Percentiles rank a stretch among this genome's conserved stretches.
phyloP scores from a whole-genome alignment of 2,888 invertebrate genomes.

The Ectobius pallidus region DNA sequence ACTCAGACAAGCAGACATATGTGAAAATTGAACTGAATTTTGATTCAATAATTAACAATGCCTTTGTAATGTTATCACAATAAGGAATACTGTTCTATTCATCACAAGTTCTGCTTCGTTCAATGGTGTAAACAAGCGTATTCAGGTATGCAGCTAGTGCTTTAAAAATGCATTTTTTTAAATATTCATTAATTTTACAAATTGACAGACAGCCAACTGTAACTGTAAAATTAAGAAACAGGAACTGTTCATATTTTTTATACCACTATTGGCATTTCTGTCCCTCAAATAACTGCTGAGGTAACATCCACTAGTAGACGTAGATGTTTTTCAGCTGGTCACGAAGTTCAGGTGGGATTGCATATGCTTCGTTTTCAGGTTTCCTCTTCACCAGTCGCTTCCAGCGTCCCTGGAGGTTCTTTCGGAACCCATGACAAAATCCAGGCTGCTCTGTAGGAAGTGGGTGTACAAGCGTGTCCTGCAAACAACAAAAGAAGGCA shows the following conservation, averaged over 20 bases:
- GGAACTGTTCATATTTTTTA: constrained; percentile 11
- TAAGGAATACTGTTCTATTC: too few relatives aligned
- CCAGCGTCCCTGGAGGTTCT: constrained; percentile 86
- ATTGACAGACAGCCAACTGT: too few relatives aligned
- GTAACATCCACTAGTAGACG: constrained; percentile 69
- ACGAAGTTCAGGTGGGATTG: constrained; percentile 85
- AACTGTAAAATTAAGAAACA: neutral
- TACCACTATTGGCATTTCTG: neutral
- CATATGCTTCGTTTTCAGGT: constrained; percentile 79
- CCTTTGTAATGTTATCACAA: too few relatives aligned
- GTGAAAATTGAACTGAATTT: too few relatives aligned
- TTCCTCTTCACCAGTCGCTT: constrained; percentile 85
- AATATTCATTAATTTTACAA: too few relatives aligned
- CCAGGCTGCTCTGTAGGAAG: constrained; percentile 66
- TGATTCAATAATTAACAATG: too few relatives aligned
- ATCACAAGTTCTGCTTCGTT: too few relatives aligned
- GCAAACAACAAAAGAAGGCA: neutral
- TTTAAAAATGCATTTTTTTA: too few relatives aligned
- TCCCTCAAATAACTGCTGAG: neutral
- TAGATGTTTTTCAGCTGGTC: constrained; percentile 89
- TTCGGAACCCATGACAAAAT: constrained; percentile 80
- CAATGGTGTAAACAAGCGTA: too few relatives aligned
- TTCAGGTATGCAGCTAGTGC: too few relatives aligned
- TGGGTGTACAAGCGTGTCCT: constrained; percentile 28
- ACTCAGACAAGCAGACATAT: too few relatives aligned